phyloP scores from a whole-genome alignment of 2,888 invertebrate genomes.

The Conomelus anceps region DNA sequence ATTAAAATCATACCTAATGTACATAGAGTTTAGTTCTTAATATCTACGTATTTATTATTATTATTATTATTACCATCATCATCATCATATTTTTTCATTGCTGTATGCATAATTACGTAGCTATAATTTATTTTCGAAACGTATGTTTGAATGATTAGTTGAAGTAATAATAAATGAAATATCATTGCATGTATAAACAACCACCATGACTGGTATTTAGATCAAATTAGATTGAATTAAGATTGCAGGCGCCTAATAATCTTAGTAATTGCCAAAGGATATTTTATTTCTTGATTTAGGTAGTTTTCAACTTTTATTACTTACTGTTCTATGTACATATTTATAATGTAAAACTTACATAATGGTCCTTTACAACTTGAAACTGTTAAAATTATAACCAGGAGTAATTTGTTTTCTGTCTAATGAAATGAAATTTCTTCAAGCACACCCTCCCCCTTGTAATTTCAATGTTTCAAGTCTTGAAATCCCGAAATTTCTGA shows the following conservation, averaged over 20 bases:
- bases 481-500: too few species aligned
- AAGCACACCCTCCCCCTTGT: too few species aligned
- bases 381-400: too few species aligned
- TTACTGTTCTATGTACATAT: too few species aligned
- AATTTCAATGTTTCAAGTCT: too few species aligned
- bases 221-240: not conserved
- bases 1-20: not conserved
- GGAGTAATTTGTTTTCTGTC: too few species aligned
- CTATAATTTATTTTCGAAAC: not conserved
- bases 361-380: too few species aligned
- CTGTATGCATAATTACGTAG: too few species aligned
- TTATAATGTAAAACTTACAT: too few species aligned
- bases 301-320: not conserved
- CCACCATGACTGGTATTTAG: not conserved
- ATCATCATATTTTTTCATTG: not conserved
- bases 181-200: not conserved
- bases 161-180: not conserved
- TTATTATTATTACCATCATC: not conserved
- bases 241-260: not conserved
- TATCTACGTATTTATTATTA: not conserved
- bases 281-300: not conserved
- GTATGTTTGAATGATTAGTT: not conserved
- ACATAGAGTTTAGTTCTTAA: not conserved
- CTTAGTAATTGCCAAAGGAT: not conserved
- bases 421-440: too few species aligned